phyloP scores from a whole-genome alignment of 2,888 invertebrate genomes.

The Dryobota labecula region DNA sequence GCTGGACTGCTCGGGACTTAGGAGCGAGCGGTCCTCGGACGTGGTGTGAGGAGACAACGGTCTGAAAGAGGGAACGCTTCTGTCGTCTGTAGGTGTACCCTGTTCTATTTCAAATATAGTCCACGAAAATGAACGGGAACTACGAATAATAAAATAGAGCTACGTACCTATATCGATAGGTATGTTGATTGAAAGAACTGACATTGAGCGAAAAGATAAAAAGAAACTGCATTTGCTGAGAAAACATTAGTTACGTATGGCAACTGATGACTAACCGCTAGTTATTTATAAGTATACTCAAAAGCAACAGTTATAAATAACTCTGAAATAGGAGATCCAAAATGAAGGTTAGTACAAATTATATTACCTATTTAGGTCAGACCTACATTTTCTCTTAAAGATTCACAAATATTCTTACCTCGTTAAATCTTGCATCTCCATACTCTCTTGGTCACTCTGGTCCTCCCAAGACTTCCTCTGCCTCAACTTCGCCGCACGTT shows the following conservation, averaged over 20 bases:
- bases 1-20: constrained; percentile 86
- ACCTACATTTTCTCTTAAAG: background rate
- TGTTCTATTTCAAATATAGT: constrained; percentile 14
- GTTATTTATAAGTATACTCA: background rate
- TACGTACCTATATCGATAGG: background rate
- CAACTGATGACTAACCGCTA: background rate
- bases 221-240: background rate
- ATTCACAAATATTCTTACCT: constrained; percentile 72
- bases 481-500: constrained; percentile 85
- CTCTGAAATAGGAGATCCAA: background rate
- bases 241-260: background rate
- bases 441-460: constrained; percentile 92
- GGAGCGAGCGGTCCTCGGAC: constrained; percentile 86
- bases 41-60: constrained; percentile 87
- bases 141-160: background rate
- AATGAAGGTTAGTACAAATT: background rate
- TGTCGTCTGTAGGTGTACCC: constrained; percentile 38
- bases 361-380: background rate
- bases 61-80: constrained; percentile 64
- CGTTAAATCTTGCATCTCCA: constrained; percentile 92
- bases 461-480: constrained; percentile 93
- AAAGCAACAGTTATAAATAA: background rate
- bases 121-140: background rate
- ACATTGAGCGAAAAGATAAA: background rate
- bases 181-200: background rate